phyloP scores from a whole-genome alignment of 2,888 invertebrate genomes.

The Myathropa florea region DNA sequence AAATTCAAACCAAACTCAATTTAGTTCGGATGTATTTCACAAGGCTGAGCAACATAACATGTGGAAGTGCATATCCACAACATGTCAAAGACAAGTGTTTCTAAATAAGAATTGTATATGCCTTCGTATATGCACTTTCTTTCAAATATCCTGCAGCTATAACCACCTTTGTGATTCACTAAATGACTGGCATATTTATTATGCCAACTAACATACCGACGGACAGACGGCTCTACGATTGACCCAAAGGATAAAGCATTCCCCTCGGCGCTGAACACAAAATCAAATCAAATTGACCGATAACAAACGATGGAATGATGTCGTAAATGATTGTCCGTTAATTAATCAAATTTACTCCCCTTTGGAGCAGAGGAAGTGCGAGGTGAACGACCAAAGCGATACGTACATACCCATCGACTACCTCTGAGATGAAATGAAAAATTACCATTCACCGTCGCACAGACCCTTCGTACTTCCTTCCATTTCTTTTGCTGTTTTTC shows the following conservation, averaged over 20 bases:
- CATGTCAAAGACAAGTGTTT: too few species aligned
- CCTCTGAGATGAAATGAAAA: conserved; percentile 59
- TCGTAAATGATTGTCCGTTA: conserved; percentile 54
- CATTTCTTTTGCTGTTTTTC: background rate
- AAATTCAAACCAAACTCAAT: too few species aligned
- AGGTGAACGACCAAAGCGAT: conserved; percentile 25
- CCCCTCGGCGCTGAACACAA: conserved; percentile 20
- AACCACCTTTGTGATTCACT: background rate
- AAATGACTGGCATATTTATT: conserved; percentile 37
- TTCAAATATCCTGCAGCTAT: background rate
- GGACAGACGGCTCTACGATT: background rate
- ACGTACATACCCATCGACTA: background rate
- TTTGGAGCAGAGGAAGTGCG: conserved; percentile 3
- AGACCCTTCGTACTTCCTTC: conserved; percentile 40
- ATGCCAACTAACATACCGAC: conserved; percentile 17
- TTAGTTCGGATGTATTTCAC: too few species aligned
- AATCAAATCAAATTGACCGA: conserved; percentile 62
- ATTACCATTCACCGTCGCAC: conserved; percentile 42
- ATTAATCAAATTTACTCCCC: conserved; percentile 63
- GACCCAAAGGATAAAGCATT: conserved; percentile 12
- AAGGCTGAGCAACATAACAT: too few species aligned
- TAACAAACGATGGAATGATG: conserved; percentile 62
- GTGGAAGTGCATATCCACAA: too few species aligned
- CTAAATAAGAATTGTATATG: too few species aligned
- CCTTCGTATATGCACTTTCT: background rate